Evolutionary conservation across 2,888 invertebrate genomes (phyloP), one percentile per base, ranked within the genome.

Genomic region (Augochlorella aurata): DNA sequence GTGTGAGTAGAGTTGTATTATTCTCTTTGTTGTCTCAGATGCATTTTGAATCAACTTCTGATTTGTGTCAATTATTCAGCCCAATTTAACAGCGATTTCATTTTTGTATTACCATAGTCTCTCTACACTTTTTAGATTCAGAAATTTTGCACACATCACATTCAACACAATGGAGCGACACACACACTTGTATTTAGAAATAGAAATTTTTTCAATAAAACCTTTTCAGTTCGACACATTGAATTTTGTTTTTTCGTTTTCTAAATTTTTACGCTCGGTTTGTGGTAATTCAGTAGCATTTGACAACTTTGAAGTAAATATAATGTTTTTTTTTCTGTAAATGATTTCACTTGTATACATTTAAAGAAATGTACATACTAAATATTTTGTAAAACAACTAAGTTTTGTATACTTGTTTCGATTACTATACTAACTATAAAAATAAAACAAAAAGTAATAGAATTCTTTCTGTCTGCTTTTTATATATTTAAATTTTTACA

Each of bases 181-280:
- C 88, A 89, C 90, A 92, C 90, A 92, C 89, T 87, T 93, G 93
- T 93, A 93, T 92, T 91, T 92, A 93, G 90, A 90, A 88, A 92
- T 91, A 92, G 89, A 91, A 90, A 88, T 89, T 90, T 91, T 92
- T 92, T 91, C 90, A 92, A 93, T 92, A 93, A 92, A 92, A 92
- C 90, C 91, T 93, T 92, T 92, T 92, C 90, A 93, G 92, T 92
- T 93, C 90, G 89, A 93, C 90, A 91, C 91, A 85, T 92, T 92
- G 91, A 91, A 90, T 92, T 93, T 90, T 92, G 90, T 92, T 92
- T 93, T 90, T 89, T 90, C 89, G 89, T 91, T 91, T 90, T 88
- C 87, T 89, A 79, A 81, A 87, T 79, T 90, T 92, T 92, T 92
- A 92, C 93, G 92, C 93, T 93, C 93, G 91, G 90, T 89, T 83